Conservation (phyloP, 2,888 invertebrate genomes). For the Rhynchonema sp. region DNA sequence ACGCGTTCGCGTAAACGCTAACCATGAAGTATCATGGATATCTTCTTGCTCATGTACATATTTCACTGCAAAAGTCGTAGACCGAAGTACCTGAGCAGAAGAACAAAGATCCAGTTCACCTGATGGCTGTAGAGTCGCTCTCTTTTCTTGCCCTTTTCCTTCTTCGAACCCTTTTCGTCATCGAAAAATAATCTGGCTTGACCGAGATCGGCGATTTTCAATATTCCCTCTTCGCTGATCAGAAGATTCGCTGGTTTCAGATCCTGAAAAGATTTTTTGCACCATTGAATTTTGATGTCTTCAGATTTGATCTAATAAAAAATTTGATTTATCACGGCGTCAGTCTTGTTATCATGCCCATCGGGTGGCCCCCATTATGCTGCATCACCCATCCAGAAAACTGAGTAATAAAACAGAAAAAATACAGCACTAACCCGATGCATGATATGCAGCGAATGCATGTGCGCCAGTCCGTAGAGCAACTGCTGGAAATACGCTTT, state of each 20-base stretch:
- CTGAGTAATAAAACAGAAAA: not conserved
- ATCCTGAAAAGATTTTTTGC: constrained; percentile 53
- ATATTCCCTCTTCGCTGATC: constrained; percentile 48
- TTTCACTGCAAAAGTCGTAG: too few species aligned
- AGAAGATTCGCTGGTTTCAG: constrained; percentile 84
- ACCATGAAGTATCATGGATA: too few species aligned
- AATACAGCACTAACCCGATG: constrained; percentile 64
- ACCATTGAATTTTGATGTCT: too few species aligned
- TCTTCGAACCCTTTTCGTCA: too few species aligned
- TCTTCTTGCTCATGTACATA: too few species aligned
- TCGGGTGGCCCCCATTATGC: too few species aligned
- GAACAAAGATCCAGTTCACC: too few species aligned
- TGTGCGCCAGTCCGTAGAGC: constrained; percentile 63
- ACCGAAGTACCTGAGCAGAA: too few species aligned
- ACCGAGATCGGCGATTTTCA: constrained; percentile 88
- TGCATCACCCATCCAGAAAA: constrained; percentile 2
- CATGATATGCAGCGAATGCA: constrained; percentile 73
- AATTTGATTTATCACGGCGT: too few species aligned
- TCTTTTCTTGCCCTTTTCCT: not conserved
- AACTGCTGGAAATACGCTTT: constrained; percentile 75
- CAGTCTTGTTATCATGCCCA: too few species aligned
- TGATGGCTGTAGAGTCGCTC: constrained; percentile 39
- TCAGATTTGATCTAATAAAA: too few species aligned
- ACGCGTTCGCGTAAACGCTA: too few species aligned
- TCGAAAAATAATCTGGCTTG: constrained; percentile 53